phyloP scores from a whole-genome alignment of 2,797 vertebrate genomes.

The Peromyscus melanophrys region DNA sequence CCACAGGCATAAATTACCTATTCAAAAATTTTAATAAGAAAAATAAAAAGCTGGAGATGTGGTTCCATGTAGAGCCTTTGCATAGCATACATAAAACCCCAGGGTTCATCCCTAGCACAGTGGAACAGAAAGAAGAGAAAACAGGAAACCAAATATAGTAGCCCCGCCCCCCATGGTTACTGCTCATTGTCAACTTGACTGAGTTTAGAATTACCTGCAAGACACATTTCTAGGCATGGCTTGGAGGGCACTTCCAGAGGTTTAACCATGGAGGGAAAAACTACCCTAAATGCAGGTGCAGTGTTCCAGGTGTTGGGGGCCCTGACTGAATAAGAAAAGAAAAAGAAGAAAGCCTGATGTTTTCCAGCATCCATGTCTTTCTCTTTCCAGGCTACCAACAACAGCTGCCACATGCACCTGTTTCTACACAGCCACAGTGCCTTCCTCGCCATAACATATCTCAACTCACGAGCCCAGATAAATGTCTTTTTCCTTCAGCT shows the following conservation, averaged over 20 bases:
- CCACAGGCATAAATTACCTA: constrained; percentile 30
- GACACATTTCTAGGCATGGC: neutral
- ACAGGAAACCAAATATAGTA: neutral
- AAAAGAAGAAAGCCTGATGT: neutral
- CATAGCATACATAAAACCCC: neutral
- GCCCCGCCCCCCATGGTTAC: too few species aligned
- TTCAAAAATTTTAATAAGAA: constrained; percentile 62
- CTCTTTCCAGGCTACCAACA: neutral
- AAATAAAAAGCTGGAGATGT: neutral
- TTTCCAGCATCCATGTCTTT: neutral
- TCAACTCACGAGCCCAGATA: neutral
- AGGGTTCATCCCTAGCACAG: neutral
- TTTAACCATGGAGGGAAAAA: neutral
- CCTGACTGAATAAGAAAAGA: neutral
- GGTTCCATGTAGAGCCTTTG: neutral
- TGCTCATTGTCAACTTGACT: neutral
- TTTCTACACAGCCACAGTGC: neutral
- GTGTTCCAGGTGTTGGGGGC: neutral
- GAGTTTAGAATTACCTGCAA: neutral
- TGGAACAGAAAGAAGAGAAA: constrained; percentile 9
- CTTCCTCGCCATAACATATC: neutral
- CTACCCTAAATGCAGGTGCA: neutral
- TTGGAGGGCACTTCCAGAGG: neutral
- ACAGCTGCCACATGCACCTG: neutral
- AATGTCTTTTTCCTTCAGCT: neutral